A percentile compares a stretch with the other conserved stretches of the same genome.
phyloP scores from a whole-genome alignment of 2,888 invertebrate species.

The Asteroscopus sphinx region DNA sequence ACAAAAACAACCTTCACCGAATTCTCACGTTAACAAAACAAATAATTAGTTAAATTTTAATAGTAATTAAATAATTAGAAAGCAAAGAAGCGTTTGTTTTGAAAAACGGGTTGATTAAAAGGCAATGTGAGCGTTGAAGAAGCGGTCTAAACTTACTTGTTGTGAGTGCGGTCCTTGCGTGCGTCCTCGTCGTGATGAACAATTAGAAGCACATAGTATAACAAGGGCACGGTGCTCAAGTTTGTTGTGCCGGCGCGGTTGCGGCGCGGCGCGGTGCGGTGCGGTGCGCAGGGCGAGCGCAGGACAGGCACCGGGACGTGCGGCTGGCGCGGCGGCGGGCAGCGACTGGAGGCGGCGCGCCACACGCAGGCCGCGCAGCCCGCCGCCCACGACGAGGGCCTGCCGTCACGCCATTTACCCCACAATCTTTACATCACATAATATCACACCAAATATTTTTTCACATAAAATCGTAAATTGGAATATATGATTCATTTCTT shows the following conservation, averaged over 20 bases:
- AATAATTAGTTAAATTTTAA: conserved; percentile 3
- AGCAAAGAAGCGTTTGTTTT: conserved; percentile 36
- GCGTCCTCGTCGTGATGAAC: conserved; percentile 56
- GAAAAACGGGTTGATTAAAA: conserved; percentile 10
- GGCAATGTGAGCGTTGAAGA: conserved; percentile 28
- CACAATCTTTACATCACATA: conserved; percentile 80
- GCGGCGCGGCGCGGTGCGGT: conserved; percentile 50
- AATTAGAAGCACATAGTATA: conserved; percentile 72
- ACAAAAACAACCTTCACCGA: conserved; percentile 20
- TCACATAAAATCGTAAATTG: conserved; percentile 58
- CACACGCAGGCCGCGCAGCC: conserved; percentile 72
- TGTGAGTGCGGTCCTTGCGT: conserved; percentile 49
- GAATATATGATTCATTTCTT: conserved; percentile 55
- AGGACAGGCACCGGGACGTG: conserved; percentile 71
- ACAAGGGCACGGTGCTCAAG: conserved; percentile 70
- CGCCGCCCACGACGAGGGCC: conserved; percentile 76
- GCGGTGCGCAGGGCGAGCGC: conserved; percentile 54
- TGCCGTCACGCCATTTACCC: conserved; percentile 82
- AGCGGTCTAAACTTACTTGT: conserved; percentile 71
- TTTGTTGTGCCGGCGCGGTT: conserved; percentile 78
- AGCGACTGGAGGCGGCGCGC: conserved; percentile 79
- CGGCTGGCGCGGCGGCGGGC: conserved; percentile 79
- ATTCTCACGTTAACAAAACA: background rate
- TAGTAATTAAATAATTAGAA: conserved; percentile 1
- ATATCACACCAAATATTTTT: conserved; percentile 74